Base-by-base conservation (phyloP, 2,113 vertebrate species). In the Pleuronectes platessa region DNA sequence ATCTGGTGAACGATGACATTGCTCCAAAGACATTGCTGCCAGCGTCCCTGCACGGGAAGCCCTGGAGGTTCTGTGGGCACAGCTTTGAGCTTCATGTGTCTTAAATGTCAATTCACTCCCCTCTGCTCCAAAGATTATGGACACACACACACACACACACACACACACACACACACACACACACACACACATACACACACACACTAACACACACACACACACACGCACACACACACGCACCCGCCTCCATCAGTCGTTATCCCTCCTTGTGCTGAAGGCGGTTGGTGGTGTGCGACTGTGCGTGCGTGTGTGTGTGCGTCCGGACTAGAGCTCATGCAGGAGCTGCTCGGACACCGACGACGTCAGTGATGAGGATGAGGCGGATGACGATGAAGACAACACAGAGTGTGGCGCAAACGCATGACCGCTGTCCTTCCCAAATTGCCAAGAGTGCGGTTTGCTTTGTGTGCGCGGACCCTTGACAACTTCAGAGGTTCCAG, bases 181-280 rank as follows among this genome's bases (percentile, higher is more conserved):
- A 21, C 76, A 55, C 78, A 55, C 61, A 63, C 60, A 18, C 23
- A 37, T 68, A 26, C 62, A 70, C 37, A 35, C 66, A 23, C 1
- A 24, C 24, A 24, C 24, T 1, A 1, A 24, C 24, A 24, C 24
- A 24, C 24, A 24, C 24, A 24, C 71, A 63, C 73, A 56, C 74
- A 69, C 70, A 62, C 74, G 54, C 71, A 13, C 60, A 31, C 80
- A 65, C 76, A 67, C 76, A 67, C 78, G 26, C 77, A 40, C 80
- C 60, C 88, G 69, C 93, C 82, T 91, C 75, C 87, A 83, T 71
- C 75, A 74, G 62, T 66, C 92, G 89, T 81, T 51, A 78, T 76
- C 82, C 88, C 68, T 83, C 77, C 80, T 27, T 31, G 82, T 69
- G 74, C 58, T 83, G 68, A 64, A 21, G 37, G 15, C 27, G 35